Evolutionary conservation across 37 sponge, comb jelly and placozoan genomes (phyloP).

Genomic region (Haliclona indistincta): DNA sequence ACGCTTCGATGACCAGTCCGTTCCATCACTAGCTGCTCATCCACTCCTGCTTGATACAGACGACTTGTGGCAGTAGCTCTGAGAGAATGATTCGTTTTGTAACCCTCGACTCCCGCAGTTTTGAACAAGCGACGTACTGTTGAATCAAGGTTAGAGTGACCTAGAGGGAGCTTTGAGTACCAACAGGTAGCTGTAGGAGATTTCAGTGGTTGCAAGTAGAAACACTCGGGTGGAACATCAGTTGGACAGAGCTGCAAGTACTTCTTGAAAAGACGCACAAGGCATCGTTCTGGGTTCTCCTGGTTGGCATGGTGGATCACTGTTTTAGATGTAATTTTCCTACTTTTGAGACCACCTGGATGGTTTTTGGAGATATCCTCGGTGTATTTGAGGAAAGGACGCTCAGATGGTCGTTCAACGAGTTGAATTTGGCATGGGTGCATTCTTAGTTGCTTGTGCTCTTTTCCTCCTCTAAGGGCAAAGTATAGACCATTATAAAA

Average conservation of each 20-base stretch:
- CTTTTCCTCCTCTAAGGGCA: slow-evolving; percentile 41
- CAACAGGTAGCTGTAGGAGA: not conserved
- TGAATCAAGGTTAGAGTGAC: slow-evolving; percentile 3
- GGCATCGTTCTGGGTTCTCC: slow-evolving; percentile 1
- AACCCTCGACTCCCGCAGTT: slow-evolving; percentile 12
- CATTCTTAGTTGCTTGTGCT: slow-evolving; percentile 35
- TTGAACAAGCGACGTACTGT: not conserved
- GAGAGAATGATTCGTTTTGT: slow-evolving; percentile 30
- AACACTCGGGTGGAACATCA: slow-evolving; percentile 8
- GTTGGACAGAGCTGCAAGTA: slow-evolving; percentile 10
- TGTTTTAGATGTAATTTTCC: slow-evolving; percentile 23
- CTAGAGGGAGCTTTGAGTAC: slow-evolving; percentile 17
- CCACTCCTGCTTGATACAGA: slow-evolving; percentile 24
- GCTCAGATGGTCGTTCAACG: slow-evolving; percentile 20
- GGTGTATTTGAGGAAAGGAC: slow-evolving; percentile 23
- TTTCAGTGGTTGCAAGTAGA: slow-evolving; percentile 18
- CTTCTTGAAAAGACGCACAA: slow-evolving; percentile 19
- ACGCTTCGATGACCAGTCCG: slow-evolving; percentile 34
- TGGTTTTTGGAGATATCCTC: slow-evolving; percentile 40
- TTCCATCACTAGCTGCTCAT: too few relatives aligned
- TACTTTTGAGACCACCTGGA: slow-evolving; percentile 42
- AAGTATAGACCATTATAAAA: slow-evolving; percentile 37
- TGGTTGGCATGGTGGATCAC: slow-evolving; percentile 15
- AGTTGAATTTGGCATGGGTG: slow-evolving; percentile 28
- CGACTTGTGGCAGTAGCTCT: slow-evolving; percentile 30